Evolutionary conservation across 37 sponge, comb jelly and placozoan genomes (phyloP).

Genomic region (Crambe crambe): DNA sequence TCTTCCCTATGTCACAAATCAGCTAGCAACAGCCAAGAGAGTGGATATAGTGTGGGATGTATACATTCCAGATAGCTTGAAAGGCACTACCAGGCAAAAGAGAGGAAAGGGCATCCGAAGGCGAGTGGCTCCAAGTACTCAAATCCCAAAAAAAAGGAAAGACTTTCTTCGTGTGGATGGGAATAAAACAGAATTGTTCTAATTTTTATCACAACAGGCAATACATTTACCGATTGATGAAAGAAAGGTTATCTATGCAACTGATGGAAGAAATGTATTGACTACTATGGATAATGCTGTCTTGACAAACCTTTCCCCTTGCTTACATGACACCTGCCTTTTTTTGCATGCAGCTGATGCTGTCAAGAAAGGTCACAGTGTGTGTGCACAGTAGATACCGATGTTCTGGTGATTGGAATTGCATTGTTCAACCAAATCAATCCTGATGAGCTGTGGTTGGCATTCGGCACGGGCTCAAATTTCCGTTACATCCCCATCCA

Average conservation of each 20-base stretch:
- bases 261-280: background rate
- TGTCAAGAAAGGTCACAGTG: background rate
- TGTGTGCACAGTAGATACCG: background rate
- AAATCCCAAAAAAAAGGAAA: background rate
- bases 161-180: background rate
- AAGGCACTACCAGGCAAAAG: background rate
- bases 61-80: slow-evolving; percentile 2
- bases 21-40: background rate
- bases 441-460: slow-evolving; percentile 17
- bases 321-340: background rate
- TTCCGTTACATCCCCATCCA: slow-evolving; percentile 17
- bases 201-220: background rate
- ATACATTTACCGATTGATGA: background rate
- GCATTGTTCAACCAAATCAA: background rate
- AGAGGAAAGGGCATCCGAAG: slow-evolving; percentile 1
- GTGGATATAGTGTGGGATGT: slow-evolving; percentile 18
- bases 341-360: background rate
- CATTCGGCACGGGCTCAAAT: slow-evolving; percentile 4
- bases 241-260: background rate
- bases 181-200: background rate
- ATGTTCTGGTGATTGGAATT: background rate
- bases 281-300: too few species aligned
- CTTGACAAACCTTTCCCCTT: too few species aligned
- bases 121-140: background rate
- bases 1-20: background rate